Conservation (phyloP, 2,113 vertebrate genomes). For the Pionites leucogaster region DNA sequence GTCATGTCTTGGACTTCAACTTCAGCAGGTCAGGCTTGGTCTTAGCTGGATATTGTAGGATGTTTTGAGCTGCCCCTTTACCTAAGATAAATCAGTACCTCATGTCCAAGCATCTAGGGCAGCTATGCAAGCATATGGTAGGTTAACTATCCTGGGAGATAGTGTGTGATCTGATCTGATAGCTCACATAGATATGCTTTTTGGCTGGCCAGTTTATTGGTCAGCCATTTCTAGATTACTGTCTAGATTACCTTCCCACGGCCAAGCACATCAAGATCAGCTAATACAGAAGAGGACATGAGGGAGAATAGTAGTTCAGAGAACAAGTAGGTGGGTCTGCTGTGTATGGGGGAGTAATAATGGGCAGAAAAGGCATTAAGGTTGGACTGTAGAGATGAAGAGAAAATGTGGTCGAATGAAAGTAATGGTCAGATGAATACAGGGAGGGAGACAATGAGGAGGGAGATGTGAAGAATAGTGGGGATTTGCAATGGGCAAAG, state of each 20-base stretch:
- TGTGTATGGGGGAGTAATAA: background rate
- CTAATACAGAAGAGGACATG: background rate
- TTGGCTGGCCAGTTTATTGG: background rate
- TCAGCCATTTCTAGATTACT: background rate
- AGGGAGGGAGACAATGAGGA: background rate
- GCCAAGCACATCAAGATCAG: background rate
- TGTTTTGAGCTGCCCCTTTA: background rate
- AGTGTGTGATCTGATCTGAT: background rate
- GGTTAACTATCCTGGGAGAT: background rate
- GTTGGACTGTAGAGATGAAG: background rate
- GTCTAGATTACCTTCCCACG: background rate
- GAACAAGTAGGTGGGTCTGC: background rate
- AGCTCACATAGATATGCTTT: background rate
- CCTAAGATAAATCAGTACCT: background rate
- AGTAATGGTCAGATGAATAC: background rate
- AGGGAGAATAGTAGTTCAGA: background rate
- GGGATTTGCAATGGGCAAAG: background rate
- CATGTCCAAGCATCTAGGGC: background rate
- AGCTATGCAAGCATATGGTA: background rate
- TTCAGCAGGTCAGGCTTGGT: background rate
- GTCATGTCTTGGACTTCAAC: background rate
- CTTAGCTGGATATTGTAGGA: background rate
- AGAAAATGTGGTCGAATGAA: background rate
- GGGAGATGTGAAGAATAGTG: background rate
- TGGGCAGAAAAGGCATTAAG: background rate